phyloP scores from a whole-genome alignment of 2,113 vertebrate species.

The Burhinus bistriatus region DNA sequence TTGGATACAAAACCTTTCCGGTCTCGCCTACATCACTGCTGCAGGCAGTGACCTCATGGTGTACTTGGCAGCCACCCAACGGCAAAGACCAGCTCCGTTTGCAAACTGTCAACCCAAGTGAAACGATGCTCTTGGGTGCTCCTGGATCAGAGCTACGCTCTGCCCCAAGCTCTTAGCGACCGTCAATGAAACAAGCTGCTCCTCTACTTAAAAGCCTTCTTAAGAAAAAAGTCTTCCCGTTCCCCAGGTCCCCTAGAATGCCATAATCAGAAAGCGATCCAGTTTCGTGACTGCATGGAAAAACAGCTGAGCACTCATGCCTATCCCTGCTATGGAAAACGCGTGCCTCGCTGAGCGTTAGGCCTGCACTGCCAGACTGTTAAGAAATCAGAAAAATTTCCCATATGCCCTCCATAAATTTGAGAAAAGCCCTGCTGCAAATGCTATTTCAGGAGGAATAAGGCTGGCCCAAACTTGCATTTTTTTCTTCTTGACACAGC shows the following conservation, averaged over 20 bases:
- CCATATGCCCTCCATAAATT: neutral
- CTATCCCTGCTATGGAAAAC: neutral
- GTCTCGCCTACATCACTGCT: neutral
- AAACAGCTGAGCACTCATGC: neutral
- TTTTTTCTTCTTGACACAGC: neutral
- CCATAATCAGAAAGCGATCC: neutral
- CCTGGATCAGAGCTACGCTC: neutral
- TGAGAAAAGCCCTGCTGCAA: neutral
- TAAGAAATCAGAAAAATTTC: neutral
- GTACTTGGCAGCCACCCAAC: neutral
- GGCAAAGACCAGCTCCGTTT: neutral
- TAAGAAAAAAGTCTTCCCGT: neutral
- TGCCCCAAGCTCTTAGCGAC: neutral
- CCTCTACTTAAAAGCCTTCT: neutral
- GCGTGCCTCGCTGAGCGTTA: neutral
- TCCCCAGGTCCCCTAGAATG: neutral
- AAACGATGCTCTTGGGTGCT: accelerated
- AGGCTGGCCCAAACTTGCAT: neutral
- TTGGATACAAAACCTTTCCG: neutral
- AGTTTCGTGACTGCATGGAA: neutral
- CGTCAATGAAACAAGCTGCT: neutral
- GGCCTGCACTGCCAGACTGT: neutral
- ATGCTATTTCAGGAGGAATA: neutral
- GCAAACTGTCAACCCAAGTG: neutral
- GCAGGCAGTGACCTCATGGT: neutral